These are phyloP conservation scores for Henricia sp. DNA, from an alignment of 53 echinoderm and acorn worm genomes.

Conservation along the genomic window DNA sequence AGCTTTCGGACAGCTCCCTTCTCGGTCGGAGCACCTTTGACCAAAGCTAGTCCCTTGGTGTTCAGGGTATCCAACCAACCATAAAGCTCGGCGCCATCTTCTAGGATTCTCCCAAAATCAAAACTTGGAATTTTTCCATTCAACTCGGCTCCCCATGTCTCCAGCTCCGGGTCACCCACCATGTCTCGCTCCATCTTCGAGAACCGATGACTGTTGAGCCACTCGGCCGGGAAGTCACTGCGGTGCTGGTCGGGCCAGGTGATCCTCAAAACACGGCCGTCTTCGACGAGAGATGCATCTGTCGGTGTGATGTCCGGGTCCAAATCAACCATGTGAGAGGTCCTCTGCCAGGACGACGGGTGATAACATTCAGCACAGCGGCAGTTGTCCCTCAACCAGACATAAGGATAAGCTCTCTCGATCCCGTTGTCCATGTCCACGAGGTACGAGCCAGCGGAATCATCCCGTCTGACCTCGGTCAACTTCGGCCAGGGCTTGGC, in stretches of 20 bases:
- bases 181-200: conserved; percentile 14
- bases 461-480: conserved; percentile 1
- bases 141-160: conserved; percentile 65
- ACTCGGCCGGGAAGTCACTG: conserved; percentile 16
- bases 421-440: background rate
- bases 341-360: conserved; percentile 54
- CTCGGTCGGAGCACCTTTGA: conserved; percentile 18
- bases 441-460: conserved; percentile 10
- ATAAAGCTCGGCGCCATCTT: conserved; percentile 46
- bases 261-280: conserved; percentile 39
- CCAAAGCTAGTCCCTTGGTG: conserved; percentile 37
- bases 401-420: conserved; percentile 71
- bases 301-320: conserved; percentile 54
- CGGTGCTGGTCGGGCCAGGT: conserved; percentile 44
- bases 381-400: conserved; percentile 90
- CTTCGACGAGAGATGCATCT: conserved; percentile 13
- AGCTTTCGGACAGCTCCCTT: background rate
- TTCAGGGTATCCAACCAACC: conserved; percentile 42
- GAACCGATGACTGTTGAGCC: conserved; percentile 12
- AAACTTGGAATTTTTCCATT: conserved; percentile 20
- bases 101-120: conserved; percentile 54
- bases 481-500: background rate
- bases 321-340: conserved; percentile 50
- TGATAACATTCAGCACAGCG: conserved; percentile 75
- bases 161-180: conserved; percentile 29